Conservation (phyloP, 1,140 invertebrate genomes). For the Limonius californicus region DNA sequence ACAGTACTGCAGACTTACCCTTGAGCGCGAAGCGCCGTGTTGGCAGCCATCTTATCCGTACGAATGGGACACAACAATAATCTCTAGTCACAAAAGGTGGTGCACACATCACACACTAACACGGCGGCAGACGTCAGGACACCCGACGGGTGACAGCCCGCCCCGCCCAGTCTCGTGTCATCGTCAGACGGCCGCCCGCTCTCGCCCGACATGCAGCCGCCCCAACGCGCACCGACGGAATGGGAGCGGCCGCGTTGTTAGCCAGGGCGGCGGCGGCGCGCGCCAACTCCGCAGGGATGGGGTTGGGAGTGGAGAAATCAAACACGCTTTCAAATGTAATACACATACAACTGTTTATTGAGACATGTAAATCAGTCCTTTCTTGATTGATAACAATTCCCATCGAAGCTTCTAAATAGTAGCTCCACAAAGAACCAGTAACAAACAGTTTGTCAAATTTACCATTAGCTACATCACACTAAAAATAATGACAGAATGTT, state of each 20-base stretch:
- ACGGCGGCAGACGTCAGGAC: slow-evolving; percentile 36
- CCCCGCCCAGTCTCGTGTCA: slow-evolving; percentile 40
- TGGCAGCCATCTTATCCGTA: slow-evolving; percentile 39
- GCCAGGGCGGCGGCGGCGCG: slow-evolving; percentile 31
- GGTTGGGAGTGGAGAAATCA: slow-evolving; percentile 31
- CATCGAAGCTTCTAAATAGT: slow-evolving; percentile 30
- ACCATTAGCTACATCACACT: slow-evolving; percentile 58
- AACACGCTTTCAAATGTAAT: slow-evolving; percentile 50
- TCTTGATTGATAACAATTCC: slow-evolving; percentile 49
- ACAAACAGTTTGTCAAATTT: slow-evolving; percentile 21
- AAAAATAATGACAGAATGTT: slow-evolving; percentile 45
- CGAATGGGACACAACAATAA: slow-evolving; percentile 24
- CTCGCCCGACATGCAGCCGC: slow-evolving; percentile 40
- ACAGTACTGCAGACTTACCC: slow-evolving; percentile 26
- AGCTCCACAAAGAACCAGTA: slow-evolving; percentile 30
- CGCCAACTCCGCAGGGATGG: slow-evolving; percentile 20
- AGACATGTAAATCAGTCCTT: slow-evolving; percentile 56
- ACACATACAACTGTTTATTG: slow-evolving; percentile 69
- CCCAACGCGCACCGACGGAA: slow-evolving; percentile 42
- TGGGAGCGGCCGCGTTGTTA: slow-evolving; percentile 38
- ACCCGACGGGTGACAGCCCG: slow-evolving; percentile 37
- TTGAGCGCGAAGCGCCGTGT: slow-evolving; percentile 28
- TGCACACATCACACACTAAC: slow-evolving; percentile 29
- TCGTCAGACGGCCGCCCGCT: slow-evolving; percentile 41
- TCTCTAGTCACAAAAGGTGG: slow-evolving; percentile 32